phyloP scores from a whole-genome alignment of 2,113 vertebrate genomes.

The Notechis scutatus region DNA sequence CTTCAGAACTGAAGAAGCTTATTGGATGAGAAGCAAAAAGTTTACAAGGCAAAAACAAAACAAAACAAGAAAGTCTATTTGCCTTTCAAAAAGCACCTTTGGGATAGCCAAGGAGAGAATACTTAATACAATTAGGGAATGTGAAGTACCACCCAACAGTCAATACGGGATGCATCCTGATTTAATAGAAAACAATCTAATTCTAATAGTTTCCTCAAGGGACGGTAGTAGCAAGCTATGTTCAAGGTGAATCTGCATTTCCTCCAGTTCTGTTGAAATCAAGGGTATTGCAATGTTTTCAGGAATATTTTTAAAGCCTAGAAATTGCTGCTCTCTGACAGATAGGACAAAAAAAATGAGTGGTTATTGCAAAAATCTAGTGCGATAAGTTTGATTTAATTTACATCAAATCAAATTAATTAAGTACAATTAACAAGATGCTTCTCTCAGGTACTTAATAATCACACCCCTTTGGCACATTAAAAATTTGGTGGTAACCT shows the following conservation, averaged over 20 bases:
- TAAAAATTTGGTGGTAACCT: not conserved
- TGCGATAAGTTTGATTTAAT: not conserved
- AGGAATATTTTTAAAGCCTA: no score
- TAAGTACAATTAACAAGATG: not conserved
- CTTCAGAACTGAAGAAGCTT: no score
- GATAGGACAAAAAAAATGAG: not conserved
- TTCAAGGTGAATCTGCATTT: conserved; percentile 42
- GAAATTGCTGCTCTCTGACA: not conserved
- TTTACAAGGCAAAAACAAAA: no score
- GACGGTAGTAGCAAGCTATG: not conserved
- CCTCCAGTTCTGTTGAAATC: not conserved
- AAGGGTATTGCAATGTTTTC: no score
- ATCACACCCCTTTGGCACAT: not conserved
- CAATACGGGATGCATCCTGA: conserved; percentile 14
- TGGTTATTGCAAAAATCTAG: not conserved
- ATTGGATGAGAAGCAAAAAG: no score
- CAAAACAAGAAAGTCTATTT: no score
- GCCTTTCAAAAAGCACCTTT: no score
- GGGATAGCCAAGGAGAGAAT: not conserved
- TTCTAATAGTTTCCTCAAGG: not conserved
- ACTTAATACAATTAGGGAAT: conserved; percentile 16
- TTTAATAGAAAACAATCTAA: not conserved
- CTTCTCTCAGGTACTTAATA: not conserved
- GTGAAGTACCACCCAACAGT: conserved; percentile 17
- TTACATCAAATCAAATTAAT: not conserved